Evolutionary conservation across 2,888 invertebrate species (phyloP).

Genomic region (Esperia sulphurella): DNA sequence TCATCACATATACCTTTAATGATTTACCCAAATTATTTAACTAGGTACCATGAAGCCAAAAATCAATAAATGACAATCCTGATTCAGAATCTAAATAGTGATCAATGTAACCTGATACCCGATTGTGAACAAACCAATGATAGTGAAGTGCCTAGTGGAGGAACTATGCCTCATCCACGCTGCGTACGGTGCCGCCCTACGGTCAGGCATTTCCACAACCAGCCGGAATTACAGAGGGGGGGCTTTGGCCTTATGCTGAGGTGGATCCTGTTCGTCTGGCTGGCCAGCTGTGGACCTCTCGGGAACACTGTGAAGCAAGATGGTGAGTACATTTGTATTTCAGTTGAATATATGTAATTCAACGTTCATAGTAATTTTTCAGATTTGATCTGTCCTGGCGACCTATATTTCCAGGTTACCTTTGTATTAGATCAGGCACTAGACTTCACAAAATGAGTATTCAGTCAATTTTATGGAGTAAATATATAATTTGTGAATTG

Average conservation of each 20-base stretch:
- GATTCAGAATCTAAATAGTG: not conserved
- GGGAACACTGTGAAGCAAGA: conserved; percentile 72
- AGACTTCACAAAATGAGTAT: too few species aligned
- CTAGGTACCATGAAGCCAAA: not conserved
- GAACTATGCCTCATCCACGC: conserved; percentile 49
- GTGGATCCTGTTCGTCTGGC: conserved; percentile 67
- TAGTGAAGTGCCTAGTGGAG: conserved; percentile 9
- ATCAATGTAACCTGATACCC: not conserved
- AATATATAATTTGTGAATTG: too few species aligned
- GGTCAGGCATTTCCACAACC: conserved; percentile 69
- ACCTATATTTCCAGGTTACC: too few species aligned
- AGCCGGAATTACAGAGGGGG: conserved; percentile 62
- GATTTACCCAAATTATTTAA: not conserved
- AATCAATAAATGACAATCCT: not conserved
- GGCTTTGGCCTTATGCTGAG: conserved; percentile 61
- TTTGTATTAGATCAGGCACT: too few species aligned
- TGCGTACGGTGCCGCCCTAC: conserved; percentile 50
- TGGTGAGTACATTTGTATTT: conserved; percentile 43
- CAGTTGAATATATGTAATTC: too few species aligned
- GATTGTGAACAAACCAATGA: conserved; percentile 31
- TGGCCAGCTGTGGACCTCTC: conserved; percentile 64
- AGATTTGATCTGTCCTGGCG: too few species aligned
- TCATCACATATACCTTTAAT: not conserved
- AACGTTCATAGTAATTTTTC: too few species aligned
- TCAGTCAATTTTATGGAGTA: too few species aligned